Percentiles rank a stretch among this genome's conserved stretches.
phyloP scores from a whole-genome alignment of 2,113 vertebrate species.

The Strigops habroptila region DNA sequence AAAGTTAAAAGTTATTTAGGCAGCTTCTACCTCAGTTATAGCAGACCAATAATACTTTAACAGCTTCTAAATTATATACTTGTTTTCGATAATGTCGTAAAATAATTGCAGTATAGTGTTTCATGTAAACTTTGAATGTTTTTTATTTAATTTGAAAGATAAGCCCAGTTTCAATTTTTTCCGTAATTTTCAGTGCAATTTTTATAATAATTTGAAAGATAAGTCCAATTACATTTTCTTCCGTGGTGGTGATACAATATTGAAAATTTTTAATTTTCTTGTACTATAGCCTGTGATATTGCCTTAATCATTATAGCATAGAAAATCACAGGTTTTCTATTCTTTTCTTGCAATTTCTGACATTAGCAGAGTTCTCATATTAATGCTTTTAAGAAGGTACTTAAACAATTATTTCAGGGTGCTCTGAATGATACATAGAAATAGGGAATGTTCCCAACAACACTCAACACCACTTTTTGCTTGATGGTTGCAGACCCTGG shows the following conservation, averaged over 20 bases:
- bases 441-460: background rate
- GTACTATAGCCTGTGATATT: background rate
- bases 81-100: background rate
- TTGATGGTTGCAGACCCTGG: background rate
- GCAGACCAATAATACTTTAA: background rate
- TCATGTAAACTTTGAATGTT: fast-evolving
- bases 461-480: background rate
- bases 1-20: background rate
- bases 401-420: background rate
- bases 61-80: background rate
- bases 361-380: background rate
- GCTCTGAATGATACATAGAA: background rate
- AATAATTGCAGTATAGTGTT: background rate
- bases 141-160: background rate
- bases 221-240: background rate
- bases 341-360: background rate
- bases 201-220: background rate
- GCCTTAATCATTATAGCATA: background rate
- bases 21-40: background rate
- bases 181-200: background rate
- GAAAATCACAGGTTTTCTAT: background rate
- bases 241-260: background rate
- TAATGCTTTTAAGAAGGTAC: background rate
- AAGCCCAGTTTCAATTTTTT: background rate
- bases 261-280: background rate